phyloP scores from a whole-genome alignment of 2,888 invertebrate species.

The Phengaris alcon region DNA sequence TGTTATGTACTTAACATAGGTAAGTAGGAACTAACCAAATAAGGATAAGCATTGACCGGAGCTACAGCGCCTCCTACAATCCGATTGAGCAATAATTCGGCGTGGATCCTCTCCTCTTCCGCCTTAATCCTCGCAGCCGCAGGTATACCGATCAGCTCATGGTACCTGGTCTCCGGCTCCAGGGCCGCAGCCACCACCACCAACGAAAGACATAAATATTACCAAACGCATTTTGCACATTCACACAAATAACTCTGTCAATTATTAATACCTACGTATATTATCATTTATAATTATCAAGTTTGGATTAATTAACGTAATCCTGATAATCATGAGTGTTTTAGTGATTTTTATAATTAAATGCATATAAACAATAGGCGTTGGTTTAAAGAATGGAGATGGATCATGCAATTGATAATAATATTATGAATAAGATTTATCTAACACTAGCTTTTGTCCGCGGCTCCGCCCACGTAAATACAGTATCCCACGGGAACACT shows the following conservation, averaged over 20 bases:
- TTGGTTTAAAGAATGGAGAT: no score
- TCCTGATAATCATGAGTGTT: no score
- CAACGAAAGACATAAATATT: constrained; percentile 38
- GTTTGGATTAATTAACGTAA: constrained; percentile 5
- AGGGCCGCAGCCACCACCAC: constrained; percentile 41
- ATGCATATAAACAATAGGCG: no score
- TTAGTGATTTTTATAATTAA: no score
- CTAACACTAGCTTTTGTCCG: no score
- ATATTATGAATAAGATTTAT: no score
- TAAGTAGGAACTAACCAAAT: constrained; percentile 30
- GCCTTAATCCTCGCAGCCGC: constrained; percentile 51
- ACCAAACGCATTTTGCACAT: constrained; percentile 32
- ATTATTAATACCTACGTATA: constrained; percentile 22
- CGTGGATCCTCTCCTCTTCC: constrained; percentile 43
- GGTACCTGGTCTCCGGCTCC: constrained; percentile 47
- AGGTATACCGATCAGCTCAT: constrained; percentile 55
- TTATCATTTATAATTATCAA: constrained; percentile 14
- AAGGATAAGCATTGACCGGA: constrained; percentile 48
- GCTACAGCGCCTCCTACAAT: constrained; percentile 56
- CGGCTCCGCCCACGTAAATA: no score
- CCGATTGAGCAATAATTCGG: constrained; percentile 37
- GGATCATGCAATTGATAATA: no score
- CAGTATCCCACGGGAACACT: no score
- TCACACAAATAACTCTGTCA: background rate
- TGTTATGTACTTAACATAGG: no score